Evolutionary conservation across 2,113 vertebrate genomes (phyloP), one percentile per base, ranked within the genome.

Genomic region (Prolemur simus): DNA sequence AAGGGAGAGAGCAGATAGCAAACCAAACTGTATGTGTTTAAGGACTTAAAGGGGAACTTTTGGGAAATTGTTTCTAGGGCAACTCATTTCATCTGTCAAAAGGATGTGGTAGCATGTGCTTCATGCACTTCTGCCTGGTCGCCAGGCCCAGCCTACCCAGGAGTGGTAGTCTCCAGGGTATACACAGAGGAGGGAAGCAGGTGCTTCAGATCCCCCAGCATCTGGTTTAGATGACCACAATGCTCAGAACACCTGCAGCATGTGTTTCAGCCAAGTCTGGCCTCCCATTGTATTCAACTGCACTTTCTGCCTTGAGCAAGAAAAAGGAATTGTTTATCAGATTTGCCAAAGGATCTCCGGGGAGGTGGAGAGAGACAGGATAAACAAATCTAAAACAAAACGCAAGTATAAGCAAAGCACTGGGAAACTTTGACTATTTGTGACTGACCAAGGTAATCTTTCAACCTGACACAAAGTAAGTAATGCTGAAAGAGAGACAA

Each of bases 151-250:
- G 90, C 71, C 93, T 94, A 7, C 76, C 45, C 5, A 96, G 42
- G 94, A 93, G 83, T 94, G 56, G 74, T 80, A 84, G 96, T 97
- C 97, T 97, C 98, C 69, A 0, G 56, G 92, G 97, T 34, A n/a
- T 18, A 2, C 97, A 96, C 98, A 98, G 97, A 98, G 97, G 98
- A 98, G 98, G 98, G 98, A 99, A 99, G 96, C 98, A 99, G 99
- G 98, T 99, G 98, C 98, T 98, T 95, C 94, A 95, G 83, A 94
- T 98, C 97, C 97, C 96, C 96, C 97, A 82, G 97, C 98, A 99
- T 99, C 98, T 99, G 98, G 97, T 98, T 98, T 98, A 97, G 98
- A 98, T 98, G 98, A 98, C 96, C 98, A 98, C 98, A 98, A 99
- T 98, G 88, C 98, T 77, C 92, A 95, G 97, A 98, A 98, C 98